Evolutionary conservation across 2,113 vertebrate genomes (phyloP).

Genomic region (Ailurus styani): DNA sequence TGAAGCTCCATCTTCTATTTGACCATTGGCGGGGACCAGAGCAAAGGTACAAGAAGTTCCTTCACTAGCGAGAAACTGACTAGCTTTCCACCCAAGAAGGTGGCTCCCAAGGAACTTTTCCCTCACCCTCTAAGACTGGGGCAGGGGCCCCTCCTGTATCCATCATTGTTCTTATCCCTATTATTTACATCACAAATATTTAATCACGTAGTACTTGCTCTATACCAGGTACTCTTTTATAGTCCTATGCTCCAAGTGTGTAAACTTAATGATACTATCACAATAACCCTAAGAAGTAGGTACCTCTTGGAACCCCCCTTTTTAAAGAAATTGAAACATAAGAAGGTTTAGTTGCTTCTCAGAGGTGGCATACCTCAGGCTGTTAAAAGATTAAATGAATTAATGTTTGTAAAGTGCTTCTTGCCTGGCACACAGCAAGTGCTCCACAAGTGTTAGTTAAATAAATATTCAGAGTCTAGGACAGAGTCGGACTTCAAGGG

Average conservation of each 20-base stretch:
- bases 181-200: background rate
- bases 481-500: background rate
- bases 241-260: background rate
- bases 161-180: background rate
- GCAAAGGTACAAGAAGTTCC: background rate
- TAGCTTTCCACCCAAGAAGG: background rate
- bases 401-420: background rate
- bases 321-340: background rate
- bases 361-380: background rate
- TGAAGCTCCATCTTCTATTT: fast-evolving
- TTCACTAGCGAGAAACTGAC: background rate
- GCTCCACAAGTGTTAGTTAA: background rate
- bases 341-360: background rate
- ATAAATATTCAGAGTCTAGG: background rate
- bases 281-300: background rate
- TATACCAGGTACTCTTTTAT: background rate
- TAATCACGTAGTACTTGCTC: background rate
- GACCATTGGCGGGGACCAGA: background rate
- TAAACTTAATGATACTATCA: background rate
- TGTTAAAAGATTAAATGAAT: background rate
- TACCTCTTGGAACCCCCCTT: background rate
- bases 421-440: background rate
- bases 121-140: background rate
- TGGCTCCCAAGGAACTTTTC: background rate
- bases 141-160: background rate